Conservation (phyloP, 2,888 invertebrate species). For the Laspeyria flexula region DNA sequence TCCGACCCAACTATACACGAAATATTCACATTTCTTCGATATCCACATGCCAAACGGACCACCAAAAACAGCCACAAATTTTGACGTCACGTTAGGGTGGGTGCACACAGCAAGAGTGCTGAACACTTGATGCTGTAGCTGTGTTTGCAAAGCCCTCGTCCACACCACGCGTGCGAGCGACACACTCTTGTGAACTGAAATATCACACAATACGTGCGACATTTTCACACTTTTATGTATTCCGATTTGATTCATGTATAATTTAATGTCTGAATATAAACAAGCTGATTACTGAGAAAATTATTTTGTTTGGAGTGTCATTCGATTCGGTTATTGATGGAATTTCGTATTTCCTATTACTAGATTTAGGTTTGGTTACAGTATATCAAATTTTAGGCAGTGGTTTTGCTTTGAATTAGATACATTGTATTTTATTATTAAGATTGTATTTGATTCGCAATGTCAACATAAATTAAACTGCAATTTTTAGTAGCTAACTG, state of each 20-base stretch:
- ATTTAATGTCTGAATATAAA: conserved; percentile 52
- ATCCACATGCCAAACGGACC: conserved; percentile 1
- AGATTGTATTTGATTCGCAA: no score
- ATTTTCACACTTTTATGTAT: conserved; percentile 49
- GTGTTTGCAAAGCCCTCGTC: conserved; percentile 52
- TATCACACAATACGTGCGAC: conserved; percentile 46
- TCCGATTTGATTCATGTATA: conserved; percentile 50
- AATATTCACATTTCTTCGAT: conserved; percentile 6
- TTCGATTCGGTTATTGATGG: conserved; percentile 34
- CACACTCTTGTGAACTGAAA: conserved; percentile 46
- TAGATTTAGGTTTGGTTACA: not conserved
- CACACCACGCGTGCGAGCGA: conserved; percentile 45
- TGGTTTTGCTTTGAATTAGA: no score
- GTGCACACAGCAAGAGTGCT: conserved; percentile 32
- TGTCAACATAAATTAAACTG: no score
- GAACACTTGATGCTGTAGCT: conserved; percentile 41
- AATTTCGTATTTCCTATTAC: conserved; percentile 29
- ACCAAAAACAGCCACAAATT: conserved; percentile 6
- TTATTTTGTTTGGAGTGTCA: conserved; percentile 35
- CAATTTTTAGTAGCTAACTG: no score
- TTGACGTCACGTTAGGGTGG: conserved; percentile 25
- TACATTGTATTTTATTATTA: no score
- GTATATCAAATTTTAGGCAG: no score
- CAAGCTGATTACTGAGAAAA: conserved; percentile 44
- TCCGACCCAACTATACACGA: not conserved